Percentiles rank a stretch among this genome's conserved stretches.
phyloP scores from a whole-genome alignment of 2,888 invertebrate species.

The Bruchidius siliquastri region DNA sequence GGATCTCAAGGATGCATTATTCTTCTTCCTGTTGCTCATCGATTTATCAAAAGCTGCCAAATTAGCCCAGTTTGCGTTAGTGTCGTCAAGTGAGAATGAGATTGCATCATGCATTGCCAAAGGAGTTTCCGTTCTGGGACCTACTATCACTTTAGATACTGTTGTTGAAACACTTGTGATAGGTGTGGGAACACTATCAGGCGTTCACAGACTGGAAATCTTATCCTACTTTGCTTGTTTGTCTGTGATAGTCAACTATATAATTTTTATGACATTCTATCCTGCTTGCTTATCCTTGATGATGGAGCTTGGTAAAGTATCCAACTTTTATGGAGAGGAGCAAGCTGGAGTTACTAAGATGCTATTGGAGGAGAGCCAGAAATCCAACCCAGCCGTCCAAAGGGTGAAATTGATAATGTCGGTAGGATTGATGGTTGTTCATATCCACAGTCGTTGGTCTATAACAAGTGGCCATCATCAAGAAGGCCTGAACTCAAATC shows the following conservation, averaged over 20 bases:
- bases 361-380: slow-evolving; percentile 68
- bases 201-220: slow-evolving; percentile 79
- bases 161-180: slow-evolving; percentile 84
- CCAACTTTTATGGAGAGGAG: slow-evolving; percentile 35
- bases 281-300: slow-evolving; percentile 88
- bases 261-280: slow-evolving; percentile 92
- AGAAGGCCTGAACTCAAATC: slow-evolving; percentile 14
- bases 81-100: slow-evolving; percentile 75
- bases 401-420: slow-evolving; percentile 95
- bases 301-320: slow-evolving; percentile 60
- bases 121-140: slow-evolving; percentile 82
- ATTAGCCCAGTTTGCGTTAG: slow-evolving; percentile 75
- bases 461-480: slow-evolving; percentile 19
- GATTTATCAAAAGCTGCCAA: slow-evolving; percentile 87
- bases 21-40: slow-evolving; percentile 84
- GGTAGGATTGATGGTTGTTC: slow-evolving; percentile 81
- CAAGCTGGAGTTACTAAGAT: slow-evolving; percentile 35
- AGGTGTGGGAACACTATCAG: slow-evolving; percentile 87
- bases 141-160: slow-evolving; percentile 85
- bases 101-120: slow-evolving; percentile 81
- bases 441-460: slow-evolving; percentile 60
- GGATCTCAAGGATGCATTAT: slow-evolving; percentile 87
- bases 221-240: slow-evolving; percentile 88
- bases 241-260: slow-evolving; percentile 84
- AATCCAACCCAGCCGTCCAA: slow-evolving; percentile 88